Percentiles rank a stretch among this genome's conserved stretches.
Conservation (phyloP, 2,113 vertebrate species). For the Psittacara wagleri region DNA sequence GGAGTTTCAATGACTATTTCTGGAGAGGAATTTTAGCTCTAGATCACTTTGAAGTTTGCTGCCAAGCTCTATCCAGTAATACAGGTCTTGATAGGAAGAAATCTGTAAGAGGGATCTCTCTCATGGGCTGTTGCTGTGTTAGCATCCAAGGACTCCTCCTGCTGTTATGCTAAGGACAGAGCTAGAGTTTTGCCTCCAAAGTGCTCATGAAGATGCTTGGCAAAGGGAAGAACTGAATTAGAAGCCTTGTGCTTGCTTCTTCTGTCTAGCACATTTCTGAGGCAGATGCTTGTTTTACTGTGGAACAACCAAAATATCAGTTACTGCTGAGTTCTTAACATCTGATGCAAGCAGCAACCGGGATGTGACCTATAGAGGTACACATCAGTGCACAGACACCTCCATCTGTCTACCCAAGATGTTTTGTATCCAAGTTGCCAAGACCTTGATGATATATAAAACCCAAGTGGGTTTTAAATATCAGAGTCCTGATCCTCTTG, state of each 20-base stretch:
- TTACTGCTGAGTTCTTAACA: neutral
- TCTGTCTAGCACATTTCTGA: fast-evolving
- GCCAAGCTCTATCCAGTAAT: neutral
- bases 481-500: neutral
- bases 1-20: neutral
- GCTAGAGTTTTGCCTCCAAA: neutral
- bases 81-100: neutral
- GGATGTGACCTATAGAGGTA: neutral
- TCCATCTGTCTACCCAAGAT: neutral
- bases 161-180: neutral
- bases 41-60: neutral
- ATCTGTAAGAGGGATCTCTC: neutral
- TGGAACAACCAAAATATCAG: neutral
- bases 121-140: neutral
- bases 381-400: neutral
- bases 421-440: neutral
- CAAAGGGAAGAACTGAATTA: neutral
- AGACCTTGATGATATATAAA: neutral
- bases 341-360: neutral
- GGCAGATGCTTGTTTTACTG: neutral
- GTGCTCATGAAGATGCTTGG: neutral
- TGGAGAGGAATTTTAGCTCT: neutral
- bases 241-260: neutral
- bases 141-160: neutral
- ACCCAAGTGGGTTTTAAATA: neutral